Percentiles rank a stretch among this genome's conserved stretches.
Evolutionary conservation across 2,888 invertebrate species (phyloP).

Genomic region (Acholoe squamosa): DNA sequence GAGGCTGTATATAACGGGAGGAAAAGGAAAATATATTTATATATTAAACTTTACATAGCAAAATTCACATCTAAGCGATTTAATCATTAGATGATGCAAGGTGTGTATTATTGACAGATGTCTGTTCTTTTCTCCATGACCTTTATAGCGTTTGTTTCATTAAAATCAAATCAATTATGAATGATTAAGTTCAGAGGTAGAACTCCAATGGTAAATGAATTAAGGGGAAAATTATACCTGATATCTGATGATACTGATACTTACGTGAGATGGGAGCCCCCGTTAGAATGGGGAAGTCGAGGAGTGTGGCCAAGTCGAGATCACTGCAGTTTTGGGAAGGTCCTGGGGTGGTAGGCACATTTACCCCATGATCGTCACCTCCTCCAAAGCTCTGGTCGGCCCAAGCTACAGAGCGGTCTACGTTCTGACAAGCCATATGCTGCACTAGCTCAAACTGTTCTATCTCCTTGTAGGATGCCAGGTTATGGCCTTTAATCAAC

Average conservation of each 20-base stretch:
- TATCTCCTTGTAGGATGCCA: conserved; percentile 74
- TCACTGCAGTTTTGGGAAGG: background rate
- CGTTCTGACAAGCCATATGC: conserved; percentile 71
- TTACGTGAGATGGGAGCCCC: conserved; percentile 26
- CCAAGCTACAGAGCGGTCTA: conserved; percentile 75
- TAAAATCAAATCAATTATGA: too few species aligned
- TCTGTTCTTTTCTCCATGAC: too few species aligned
- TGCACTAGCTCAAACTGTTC: conserved; percentile 72
- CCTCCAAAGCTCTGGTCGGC: conserved; percentile 72
- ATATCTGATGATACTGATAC: background rate
- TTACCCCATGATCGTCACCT: background rate
- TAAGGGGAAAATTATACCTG: too few species aligned
- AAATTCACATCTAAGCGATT: too few species aligned
- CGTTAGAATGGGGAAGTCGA: conserved; percentile 56
- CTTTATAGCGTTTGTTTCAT: too few species aligned
- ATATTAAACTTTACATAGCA: too few species aligned
- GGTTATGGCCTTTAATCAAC: conserved; percentile 74
- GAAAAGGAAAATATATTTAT: too few species aligned
- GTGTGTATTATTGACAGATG: too few species aligned
- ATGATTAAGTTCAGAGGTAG: too few species aligned
- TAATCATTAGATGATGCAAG: too few species aligned
- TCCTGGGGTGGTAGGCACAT: background rate
- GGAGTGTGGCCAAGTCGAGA: background rate
- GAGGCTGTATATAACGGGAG: background rate
- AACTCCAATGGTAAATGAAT: too few species aligned